phyloP scores from a whole-genome alignment of 2,797 vertebrate species.

The Glossophaga mutica region DNA sequence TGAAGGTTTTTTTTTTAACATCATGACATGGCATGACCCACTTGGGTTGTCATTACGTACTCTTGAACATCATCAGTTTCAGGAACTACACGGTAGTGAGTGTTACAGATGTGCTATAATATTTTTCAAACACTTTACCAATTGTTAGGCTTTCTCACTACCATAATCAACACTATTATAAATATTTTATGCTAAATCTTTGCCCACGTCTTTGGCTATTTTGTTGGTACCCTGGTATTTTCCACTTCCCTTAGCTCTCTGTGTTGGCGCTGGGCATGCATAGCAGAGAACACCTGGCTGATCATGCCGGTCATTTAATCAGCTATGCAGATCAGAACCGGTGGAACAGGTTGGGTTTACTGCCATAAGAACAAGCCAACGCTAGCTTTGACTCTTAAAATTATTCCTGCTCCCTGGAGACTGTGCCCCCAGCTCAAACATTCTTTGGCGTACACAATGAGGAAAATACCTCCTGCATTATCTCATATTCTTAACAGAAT shows the following conservation, averaged over 20 bases:
- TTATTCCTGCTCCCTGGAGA: constrained; percentile 4
- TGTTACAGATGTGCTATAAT: background rate
- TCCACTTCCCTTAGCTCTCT: background rate
- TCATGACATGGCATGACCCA: background rate
- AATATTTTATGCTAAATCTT: background rate
- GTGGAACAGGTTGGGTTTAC: constrained; percentile 23
- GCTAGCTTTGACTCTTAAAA: constrained; percentile 28
- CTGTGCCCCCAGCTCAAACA: background rate
- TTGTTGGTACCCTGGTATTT: constrained; percentile 7
- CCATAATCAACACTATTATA: background rate
- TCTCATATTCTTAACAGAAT: constrained; percentile 24
- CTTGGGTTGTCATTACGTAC: background rate
- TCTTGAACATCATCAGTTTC: background rate
- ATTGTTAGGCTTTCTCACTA: background rate
- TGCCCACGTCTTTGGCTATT: background rate
- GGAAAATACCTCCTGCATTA: background rate
- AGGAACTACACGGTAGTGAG: background rate
- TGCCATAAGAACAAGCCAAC: constrained; percentile 17
- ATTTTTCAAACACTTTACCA: background rate
- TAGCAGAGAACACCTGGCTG: background rate
- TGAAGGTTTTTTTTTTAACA: background rate
- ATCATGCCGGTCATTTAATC: background rate
- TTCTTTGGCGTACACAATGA: background rate
- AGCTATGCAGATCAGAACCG: background rate
- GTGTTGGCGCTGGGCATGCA: background rate